These are phyloP conservation scores for Diarsia mendica DNA, from an alignment of 2,888 invertebrate genomes.

Conservation along the genomic window DNA sequence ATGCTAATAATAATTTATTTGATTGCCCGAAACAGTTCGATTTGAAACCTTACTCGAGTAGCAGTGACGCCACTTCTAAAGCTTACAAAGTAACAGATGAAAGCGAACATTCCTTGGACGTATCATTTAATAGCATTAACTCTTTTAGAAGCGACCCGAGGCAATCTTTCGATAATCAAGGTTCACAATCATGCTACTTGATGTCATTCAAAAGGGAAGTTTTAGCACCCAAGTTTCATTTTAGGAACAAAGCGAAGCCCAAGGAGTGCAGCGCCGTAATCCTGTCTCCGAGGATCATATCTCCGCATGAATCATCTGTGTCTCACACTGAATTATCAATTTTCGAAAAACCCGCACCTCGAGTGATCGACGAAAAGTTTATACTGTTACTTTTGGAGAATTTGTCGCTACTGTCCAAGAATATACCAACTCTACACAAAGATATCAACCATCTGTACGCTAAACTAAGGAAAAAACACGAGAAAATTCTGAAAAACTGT, in stretches of 20 bases:
- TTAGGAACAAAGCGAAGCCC: conserved; percentile 66
- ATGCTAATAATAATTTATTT: conserved; percentile 11
- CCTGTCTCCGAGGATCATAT: conserved; percentile 42
- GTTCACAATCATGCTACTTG: conserved; percentile 75
- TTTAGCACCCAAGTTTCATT: conserved; percentile 60
- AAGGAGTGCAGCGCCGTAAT: conserved; percentile 62
- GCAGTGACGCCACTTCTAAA: conserved; percentile 77
- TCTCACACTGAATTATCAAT: conserved; percentile 66
- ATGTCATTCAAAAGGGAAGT: conserved; percentile 75
- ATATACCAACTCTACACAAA: conserved; percentile 75
- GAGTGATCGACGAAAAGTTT: conserved; percentile 81
- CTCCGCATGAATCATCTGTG: conserved; percentile 35
- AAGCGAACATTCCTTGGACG: conserved; percentile 70
- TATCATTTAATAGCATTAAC: conserved; percentile 70
- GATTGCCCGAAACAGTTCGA: conserved; percentile 61
- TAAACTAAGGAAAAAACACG: conserved; percentile 78
- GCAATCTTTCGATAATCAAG: conserved; percentile 65
- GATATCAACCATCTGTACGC: conserved; percentile 78
- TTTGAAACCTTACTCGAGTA: conserved; percentile 74
- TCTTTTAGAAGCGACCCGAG: conserved; percentile 57
- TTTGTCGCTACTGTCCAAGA: conserved; percentile 77
- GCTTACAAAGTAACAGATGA: conserved; percentile 65
- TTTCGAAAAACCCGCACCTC: conserved; percentile 73
- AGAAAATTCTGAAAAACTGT: conserved; percentile 70
- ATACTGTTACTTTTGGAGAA: conserved; percentile 82